Evolutionary conservation across 2,797 vertebrate genomes (phyloP), one percentile per base, ranked within the genome.

Genomic region (Parambassis ranga): DNA sequence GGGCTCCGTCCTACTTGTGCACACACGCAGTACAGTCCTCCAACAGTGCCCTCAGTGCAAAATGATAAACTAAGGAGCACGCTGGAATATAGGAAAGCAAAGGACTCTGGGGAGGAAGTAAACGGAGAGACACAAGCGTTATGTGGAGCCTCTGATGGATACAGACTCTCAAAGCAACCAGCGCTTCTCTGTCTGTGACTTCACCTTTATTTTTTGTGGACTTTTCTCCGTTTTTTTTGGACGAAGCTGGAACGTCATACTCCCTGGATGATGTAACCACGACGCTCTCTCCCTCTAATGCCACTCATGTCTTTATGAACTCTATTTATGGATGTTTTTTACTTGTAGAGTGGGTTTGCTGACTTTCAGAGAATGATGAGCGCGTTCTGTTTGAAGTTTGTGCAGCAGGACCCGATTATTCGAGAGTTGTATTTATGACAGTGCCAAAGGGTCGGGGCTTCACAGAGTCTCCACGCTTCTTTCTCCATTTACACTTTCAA

Each of bases 321-420:
- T 87, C 81, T 93, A 92, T 93, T 94, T 92, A 93, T 93, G 81
- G 85, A 90, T 37, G 77, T 32, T 83, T 87, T 86, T 57, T 80
- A 86, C 79, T 80, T 70, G 63, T 56, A 27, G 83, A 89, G 82
- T 87, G 84, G 82, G 72, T 84, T 88, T 87, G 75, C 71, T 77
- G 80, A 83, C 66, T 77, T 86, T 69, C 65, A 32, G 60, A 68
- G 51, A 79, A 51, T 32, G 65, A 69, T 27, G 66, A 78, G 63
- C 61, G 64, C 60, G 73, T 59, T 65, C 56, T 41, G 73, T 77
- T 62, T 10, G 79, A 77, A 71, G 71, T 72, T 73, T 77, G 55
- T 79, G 75, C 86, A 75, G 85, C 83, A 79, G 68, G 71, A 84
- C 66, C 75, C 73, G 43, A 71, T 66, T 63, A 27, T 82, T 80